These are phyloP conservation scores for Galago senegalensis DNA, from an alignment of 2,797 vertebrate genomes.

Conservation along the genomic window DNA sequence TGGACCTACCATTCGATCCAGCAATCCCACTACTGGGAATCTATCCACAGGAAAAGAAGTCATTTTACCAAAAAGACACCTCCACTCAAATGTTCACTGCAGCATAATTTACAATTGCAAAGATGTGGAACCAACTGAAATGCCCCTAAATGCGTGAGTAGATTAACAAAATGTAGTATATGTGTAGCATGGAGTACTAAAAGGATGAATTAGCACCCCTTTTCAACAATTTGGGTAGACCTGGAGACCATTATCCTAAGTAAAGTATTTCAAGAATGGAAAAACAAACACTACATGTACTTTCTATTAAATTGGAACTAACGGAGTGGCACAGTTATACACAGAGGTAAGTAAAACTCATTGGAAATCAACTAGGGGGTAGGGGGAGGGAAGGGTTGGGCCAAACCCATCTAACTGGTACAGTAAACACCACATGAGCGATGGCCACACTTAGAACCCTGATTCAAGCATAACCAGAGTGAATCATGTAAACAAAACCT, in stretches of 20 bases:
- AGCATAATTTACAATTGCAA: not conserved
- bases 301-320: not conserved
- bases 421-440: not conserved
- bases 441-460: not conserved
- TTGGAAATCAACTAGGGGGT: not conserved
- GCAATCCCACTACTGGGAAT: not conserved
- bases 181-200: not conserved
- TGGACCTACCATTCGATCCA: not conserved
- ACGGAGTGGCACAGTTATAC: not conserved
- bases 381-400: too few species aligned
- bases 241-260: not conserved
- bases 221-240: not conserved
- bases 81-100: not conserved
- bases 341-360: not conserved
- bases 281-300: not conserved
- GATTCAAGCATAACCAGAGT: not conserved
- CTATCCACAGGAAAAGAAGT: not conserved
- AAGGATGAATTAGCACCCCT: not conserved
- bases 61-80: not conserved
- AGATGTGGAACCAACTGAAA: not conserved
- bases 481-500: not conserved
- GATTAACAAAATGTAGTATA: not conserved
- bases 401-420: not conserved
- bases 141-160: not conserved
- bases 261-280: not conserved